Conservation (phyloP, 2,797 vertebrate genomes). For the Intellagama lesueurii region DNA sequence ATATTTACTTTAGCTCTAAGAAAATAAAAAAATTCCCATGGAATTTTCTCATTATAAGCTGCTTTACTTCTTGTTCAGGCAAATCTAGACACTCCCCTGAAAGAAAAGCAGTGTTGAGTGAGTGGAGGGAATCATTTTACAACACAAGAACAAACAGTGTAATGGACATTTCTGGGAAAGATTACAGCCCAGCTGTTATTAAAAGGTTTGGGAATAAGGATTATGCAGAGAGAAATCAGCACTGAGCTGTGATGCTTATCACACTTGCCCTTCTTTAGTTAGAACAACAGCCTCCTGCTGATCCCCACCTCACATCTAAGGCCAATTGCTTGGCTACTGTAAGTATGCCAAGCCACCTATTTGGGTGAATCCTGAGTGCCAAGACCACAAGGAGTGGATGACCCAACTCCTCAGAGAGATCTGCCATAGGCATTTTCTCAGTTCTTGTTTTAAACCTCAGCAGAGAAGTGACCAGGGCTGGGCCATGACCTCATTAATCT, state of each 20-base stretch:
- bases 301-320: background rate
- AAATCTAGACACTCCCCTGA: background rate
- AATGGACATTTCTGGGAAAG: background rate
- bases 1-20: background rate
- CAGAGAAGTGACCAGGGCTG: conserved; percentile 41
- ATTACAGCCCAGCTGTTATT: background rate
- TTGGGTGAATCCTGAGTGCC: background rate
- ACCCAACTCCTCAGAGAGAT: background rate
- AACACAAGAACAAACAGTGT: background rate
- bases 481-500: conserved; percentile 59
- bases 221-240: background rate
- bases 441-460: conserved; percentile 58
- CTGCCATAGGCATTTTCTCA: conserved; percentile 22
- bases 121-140: background rate
- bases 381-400: background rate
- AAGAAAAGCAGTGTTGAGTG: background rate
- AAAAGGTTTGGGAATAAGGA: background rate
- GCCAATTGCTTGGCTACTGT: background rate
- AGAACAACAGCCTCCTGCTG: background rate
- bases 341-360: background rate
- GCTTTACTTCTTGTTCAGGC: background rate
- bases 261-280: background rate
- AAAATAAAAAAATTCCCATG: background rate
- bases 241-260: background rate
- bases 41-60: background rate